These are phyloP conservation scores for Carapus acus DNA, from an alignment of 2,797 vertebrate species.

Conservation along the genomic window DNA sequence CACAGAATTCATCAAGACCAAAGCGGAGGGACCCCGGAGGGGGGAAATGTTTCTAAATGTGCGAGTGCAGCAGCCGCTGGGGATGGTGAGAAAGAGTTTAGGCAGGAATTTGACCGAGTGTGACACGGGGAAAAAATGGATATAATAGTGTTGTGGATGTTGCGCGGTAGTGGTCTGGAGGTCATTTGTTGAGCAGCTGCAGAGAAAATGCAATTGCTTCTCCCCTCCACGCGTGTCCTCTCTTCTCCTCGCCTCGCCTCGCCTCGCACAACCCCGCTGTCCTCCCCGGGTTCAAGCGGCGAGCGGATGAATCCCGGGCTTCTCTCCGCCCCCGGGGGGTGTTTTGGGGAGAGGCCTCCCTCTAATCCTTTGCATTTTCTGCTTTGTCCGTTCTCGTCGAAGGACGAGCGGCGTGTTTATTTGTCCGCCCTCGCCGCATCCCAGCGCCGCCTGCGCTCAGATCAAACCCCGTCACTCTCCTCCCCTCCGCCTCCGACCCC, in stretches of 20 bases:
- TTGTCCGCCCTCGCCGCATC: constrained; percentile 38
- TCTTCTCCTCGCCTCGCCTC: constrained; percentile 31
- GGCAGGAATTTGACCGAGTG: constrained; percentile 15
- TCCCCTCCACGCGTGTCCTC: constrained; percentile 2
- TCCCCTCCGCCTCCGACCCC: constrained; percentile 31
- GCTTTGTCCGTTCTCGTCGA: constrained; percentile 29
- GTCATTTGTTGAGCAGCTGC: constrained; percentile 39
- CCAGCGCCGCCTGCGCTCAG: constrained; percentile 43
- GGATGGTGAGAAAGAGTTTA: constrained; percentile 25
- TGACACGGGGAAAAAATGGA: constrained; percentile 17
- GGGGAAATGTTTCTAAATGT: constrained; percentile 48
- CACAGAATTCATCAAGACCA: constrained; percentile 27
- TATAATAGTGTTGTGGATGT: constrained; percentile 22
- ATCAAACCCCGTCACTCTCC: constrained; percentile 21
- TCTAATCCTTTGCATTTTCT: constrained; percentile 35
- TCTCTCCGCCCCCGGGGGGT: constrained; percentile 24
- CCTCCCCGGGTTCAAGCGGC: constrained; percentile 39
- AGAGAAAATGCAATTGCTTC: constrained; percentile 13
- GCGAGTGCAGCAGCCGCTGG: constrained; percentile 39
- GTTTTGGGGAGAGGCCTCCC: constrained; percentile 28
- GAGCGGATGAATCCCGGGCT: constrained; percentile 46
- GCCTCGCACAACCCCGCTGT: constrained; percentile 33
- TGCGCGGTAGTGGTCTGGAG: constrained; percentile 13
- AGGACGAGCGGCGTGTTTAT: constrained; percentile 57
- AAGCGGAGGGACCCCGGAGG: constrained; percentile 48